Base-by-base conservation (phyloP, 2,113 vertebrate species). In the Alces alces region DNA sequence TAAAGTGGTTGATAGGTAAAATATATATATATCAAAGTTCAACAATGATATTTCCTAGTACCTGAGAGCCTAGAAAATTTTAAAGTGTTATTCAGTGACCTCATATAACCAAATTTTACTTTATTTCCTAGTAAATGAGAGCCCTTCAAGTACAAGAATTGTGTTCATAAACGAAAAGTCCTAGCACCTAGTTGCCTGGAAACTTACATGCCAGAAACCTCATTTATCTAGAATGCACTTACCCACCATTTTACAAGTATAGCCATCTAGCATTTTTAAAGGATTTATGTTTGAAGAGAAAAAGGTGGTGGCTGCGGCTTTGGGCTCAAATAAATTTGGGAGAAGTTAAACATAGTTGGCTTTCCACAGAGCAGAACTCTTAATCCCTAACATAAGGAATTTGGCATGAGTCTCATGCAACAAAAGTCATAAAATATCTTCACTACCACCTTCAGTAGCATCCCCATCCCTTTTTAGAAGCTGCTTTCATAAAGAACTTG, bases 1-100 rank as follows among this genome's bases (percentile, higher is more conserved):
- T 99, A 99, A 95, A 98, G 98, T 95, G 97, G 98, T 98, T 97
- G 98, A 79, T 33, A 94, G 28, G 60, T 54, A 93, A 86, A 91
- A 83, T 0, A 43, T n/a, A 87, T n/a, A 87, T 2, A 17, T 23
- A 28, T 54, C 39, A 73, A 39, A 84, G 28, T 60, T 64, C 23
- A 82, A 95, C 47, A 84, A 19, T n/a, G 60, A 16, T 47, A 82
- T 79, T 55, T 93, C 17, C 73, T 57, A 94, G 17, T 36, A 64
- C 8, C 19, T 43, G 5, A 50, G 47, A 50, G 47, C 47, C 47
- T 50, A 50, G 47, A 50, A 50, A 50, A 47, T 47, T 47, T 12
- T 12, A 50, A 50, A 50, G 47, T 50, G 47, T 50, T 50, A 50
- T 50, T 50, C 47, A 50, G 47, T 50, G 47, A 50, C 47, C 13